Conservation (phyloP, 2,888 invertebrate genomes). For the Melikaiella ostensackeni region DNA sequence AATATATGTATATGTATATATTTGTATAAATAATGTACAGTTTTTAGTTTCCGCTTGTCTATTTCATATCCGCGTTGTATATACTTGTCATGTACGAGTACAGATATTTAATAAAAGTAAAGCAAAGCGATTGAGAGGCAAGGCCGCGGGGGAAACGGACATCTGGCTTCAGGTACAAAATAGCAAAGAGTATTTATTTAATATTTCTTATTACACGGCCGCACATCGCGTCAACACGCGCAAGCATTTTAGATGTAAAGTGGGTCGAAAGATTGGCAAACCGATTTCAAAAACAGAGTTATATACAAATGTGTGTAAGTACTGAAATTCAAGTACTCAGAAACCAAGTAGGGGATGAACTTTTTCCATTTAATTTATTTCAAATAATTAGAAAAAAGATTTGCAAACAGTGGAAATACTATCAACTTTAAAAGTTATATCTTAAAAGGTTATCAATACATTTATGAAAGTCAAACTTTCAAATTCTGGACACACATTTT, state of each 20-base stretch:
- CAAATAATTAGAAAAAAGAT: not conserved
- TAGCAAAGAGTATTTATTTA: not conserved
- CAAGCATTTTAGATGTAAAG: slow-evolving; percentile 56
- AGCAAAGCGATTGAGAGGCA: slow-evolving; percentile 19
- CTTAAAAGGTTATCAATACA: not conserved
- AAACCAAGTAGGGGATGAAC: not conserved
- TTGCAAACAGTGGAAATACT: not conserved
- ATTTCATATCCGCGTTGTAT: slow-evolving; percentile 10
- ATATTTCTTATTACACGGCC: slow-evolving; percentile 67
- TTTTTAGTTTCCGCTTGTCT: not conserved
- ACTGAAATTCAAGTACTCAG: not conserved
- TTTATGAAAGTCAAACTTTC: not conserved
- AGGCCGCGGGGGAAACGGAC: slow-evolving; percentile 22
- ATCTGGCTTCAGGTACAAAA: slow-evolving; percentile 24
- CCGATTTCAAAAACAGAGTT: slow-evolving; percentile 44
- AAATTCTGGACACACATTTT: slow-evolving; percentile 14
- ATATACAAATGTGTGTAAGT: slow-evolving; percentile 40
- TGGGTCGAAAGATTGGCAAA: slow-evolving; percentile 47
- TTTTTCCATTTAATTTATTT: not conserved
- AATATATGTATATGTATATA: not conserved
- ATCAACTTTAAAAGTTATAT: not conserved
- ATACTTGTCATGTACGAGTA: slow-evolving; percentile 2
- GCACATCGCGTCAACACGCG: slow-evolving; percentile 74
- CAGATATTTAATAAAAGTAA: slow-evolving; percentile 5
- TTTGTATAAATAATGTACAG: not conserved